Conservation (phyloP, 2,113 vertebrate species). For the Tauraco erythrolophus region DNA sequence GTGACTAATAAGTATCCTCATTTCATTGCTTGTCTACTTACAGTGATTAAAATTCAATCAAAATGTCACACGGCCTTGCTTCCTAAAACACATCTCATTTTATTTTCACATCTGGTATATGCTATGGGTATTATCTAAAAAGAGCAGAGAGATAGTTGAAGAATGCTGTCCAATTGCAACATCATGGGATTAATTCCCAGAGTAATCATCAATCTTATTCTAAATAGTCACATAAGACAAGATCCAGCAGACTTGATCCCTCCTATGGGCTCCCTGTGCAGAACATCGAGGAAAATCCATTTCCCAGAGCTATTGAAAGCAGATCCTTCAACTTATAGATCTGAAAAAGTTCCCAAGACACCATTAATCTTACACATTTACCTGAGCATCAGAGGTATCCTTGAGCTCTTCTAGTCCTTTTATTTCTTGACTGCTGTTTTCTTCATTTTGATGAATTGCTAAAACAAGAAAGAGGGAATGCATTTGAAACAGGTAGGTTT, state of each 20-base stretch:
- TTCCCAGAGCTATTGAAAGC: not conserved
- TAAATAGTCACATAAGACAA: constrained; percentile 13
- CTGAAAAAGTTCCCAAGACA: not conserved
- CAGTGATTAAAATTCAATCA: constrained; percentile 48
- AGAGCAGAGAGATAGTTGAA: constrained; percentile 16
- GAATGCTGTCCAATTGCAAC: constrained; percentile 22
- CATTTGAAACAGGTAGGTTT: not conserved
- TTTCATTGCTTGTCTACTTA: constrained; percentile 46
- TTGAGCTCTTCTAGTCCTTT: constrained; percentile 51
- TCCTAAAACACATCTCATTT: constrained; percentile 33
- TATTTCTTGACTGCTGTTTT: constrained; percentile 43
- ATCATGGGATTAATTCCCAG: constrained; percentile 29
- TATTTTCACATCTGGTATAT: constrained; percentile 35
- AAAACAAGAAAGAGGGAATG: constrained; percentile 17
- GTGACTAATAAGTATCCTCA: constrained; percentile 42
- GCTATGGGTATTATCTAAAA: not conserved
- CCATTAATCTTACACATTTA: constrained; percentile 44
- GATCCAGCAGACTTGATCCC: not conserved
- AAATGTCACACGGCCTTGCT: not conserved
- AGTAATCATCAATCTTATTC: constrained; percentile 27
- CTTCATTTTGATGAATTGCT: constrained; percentile 76
- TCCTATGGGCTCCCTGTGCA: not conserved
- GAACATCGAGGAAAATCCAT: not conserved
- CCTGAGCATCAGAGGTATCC: constrained; percentile 63
- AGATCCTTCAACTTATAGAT: not conserved